Base-by-base conservation (phyloP, 1,140 invertebrate genomes). In the Drosophila equinoxialis region DNA sequence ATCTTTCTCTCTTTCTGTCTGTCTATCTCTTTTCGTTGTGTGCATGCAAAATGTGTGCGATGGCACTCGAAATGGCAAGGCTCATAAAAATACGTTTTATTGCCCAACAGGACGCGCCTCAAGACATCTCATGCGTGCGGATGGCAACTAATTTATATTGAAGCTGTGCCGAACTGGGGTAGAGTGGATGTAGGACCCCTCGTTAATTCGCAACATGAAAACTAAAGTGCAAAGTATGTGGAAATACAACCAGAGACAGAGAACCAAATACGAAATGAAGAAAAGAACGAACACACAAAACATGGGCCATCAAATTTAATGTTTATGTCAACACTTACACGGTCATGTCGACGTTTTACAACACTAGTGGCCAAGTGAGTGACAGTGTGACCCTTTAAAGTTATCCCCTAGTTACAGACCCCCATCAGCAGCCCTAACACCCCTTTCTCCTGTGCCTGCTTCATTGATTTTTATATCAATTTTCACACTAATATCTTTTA, bases 381-480 rank as follows among this genome's bases (percentile, higher is more conserved):
- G 65, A n/a, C 67, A 51, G 65, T 48, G 68, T 42, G 75, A 82
- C 79, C 80, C 80, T 83, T 83, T 83, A 83, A 79, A 79, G 54
- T 72, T 69, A 65, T 66, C 68, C 66, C 51, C 74, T 57, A 26
- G 71, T 48, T 17, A 48, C 35, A 37, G 8, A 8, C 35, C 1
- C 8, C 35, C 35, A 37, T 10, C 35, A 5, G 6, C 35, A 11
- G 3, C 11, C 37, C 71, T 68, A 41, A 58, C 71, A 68, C 55
- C 45, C 14, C 35, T 26, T 35, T 42, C 57, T 33, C 20, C 64
- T 41, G 42, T 75, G 37, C 65, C 42, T 78, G 81, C 83, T 89
- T 84, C 84, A 87, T 89, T 89, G 84, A 87, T 89, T 87, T 87
- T 87, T 80, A 87, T 87, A 90, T 87, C 83, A 89, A 87, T 86